A percentile compares a stretch with the other conserved stretches of the same genome.
Evolutionary conservation across 2,113 vertebrate species (phyloP).

Genomic region (Eurystomus gularis): DNA sequence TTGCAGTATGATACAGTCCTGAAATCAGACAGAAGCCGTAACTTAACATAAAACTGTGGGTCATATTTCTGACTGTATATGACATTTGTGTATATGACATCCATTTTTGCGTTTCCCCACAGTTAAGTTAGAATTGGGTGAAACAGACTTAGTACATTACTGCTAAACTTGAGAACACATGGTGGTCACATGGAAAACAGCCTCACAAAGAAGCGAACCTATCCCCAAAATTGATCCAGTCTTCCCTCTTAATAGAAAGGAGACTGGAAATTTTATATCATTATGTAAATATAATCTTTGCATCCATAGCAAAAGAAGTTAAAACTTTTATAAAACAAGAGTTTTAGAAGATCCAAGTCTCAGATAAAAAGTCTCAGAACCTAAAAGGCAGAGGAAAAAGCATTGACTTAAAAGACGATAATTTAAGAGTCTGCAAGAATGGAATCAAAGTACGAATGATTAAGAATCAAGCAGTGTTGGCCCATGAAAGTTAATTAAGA

Average conservation of each 20-base stretch:
- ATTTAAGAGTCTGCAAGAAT: background rate
- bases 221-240: background rate
- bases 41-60: background rate
- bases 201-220: background rate
- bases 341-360: background rate
- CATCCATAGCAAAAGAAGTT: background rate
- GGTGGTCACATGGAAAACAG: background rate
- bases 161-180: background rate
- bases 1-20: background rate
- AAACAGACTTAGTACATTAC: background rate
- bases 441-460: background rate
- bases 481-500: too few relatives aligned
- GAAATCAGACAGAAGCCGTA: background rate
- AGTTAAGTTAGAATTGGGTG: background rate
- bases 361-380: background rate
- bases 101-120: background rate
- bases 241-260: background rate
- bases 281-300: background rate
- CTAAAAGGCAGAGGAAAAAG: background rate
- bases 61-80: background rate
- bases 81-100: too few relatives aligned
- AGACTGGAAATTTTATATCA: background rate
- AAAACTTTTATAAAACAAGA: background rate
- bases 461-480: background rate
- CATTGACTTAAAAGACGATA: background rate